Percentiles rank a stretch among this genome's conserved stretches.
phyloP scores from a whole-genome alignment of 2,888 invertebrate genomes.

The Leuctra nigra region DNA sequence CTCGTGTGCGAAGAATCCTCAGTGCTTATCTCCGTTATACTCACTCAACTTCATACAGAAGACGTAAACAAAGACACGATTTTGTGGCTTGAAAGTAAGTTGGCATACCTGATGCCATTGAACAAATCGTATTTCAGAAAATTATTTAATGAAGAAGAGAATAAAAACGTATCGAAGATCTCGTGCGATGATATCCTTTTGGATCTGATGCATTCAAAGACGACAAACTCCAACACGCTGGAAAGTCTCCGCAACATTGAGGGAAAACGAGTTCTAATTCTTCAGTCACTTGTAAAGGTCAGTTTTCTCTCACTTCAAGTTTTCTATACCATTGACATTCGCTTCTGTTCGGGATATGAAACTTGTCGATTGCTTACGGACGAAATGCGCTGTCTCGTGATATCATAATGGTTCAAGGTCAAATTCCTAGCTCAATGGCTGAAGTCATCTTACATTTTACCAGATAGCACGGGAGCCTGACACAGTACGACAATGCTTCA shows the following conservation, averaged over 20 bases:
- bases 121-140: slow-evolving; percentile 8
- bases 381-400: no score
- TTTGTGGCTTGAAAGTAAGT: not conserved
- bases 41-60: not conserved
- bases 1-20: not conserved
- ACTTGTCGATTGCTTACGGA: no score
- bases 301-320: not conserved
- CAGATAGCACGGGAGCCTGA: no score
- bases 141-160: not conserved
- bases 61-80: not conserved
- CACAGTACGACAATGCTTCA: no score
- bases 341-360: no score
- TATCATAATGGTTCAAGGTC: no score
- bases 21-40: not conserved
- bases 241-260: not conserved
- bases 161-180: not conserved
- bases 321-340: not conserved
- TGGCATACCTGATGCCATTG: not conserved
- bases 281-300: not conserved
- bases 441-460: no score
- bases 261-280: not conserved
- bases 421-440: no score
- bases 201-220: not conserved
- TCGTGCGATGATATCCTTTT: not conserved
- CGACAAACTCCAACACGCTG: not conserved